Conservation (phyloP, 1,140 invertebrate genomes). For the Bilobella aurantiaca region DNA sequence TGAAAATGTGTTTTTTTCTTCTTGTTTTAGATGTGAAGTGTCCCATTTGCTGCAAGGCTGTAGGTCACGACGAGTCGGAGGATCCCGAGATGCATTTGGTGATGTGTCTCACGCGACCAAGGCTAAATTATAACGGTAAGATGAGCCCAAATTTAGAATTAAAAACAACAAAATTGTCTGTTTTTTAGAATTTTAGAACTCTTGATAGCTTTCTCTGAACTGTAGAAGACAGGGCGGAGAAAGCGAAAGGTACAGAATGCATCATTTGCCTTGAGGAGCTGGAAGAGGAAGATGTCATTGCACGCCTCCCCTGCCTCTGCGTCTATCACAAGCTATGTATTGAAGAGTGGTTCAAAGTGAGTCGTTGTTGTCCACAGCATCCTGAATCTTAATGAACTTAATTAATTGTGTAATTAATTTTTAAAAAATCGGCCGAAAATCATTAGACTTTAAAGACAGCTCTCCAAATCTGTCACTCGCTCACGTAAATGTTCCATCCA, state of each 20-base stretch:
- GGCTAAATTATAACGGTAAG: slow-evolving; percentile 93
- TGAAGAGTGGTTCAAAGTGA: slow-evolving; percentile 95
- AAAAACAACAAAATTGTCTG: slow-evolving; percentile 15
- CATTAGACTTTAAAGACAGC: background rate
- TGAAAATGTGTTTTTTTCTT: no score
- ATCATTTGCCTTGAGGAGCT: slow-evolving; percentile 98
- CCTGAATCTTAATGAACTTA: slow-evolving; percentile 50
- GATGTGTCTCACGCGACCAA: slow-evolving; percentile 96
- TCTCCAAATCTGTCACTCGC: no score
- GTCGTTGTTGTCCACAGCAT: slow-evolving; percentile 70
- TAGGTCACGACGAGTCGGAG: slow-evolving; percentile 63
- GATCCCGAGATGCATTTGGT: slow-evolving; percentile 97
- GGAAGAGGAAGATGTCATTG: slow-evolving; percentile 85
- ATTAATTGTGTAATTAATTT: background rate
- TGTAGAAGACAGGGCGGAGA: slow-evolving; percentile 68
- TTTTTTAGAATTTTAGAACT: no score
- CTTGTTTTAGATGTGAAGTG: slow-evolving; percentile 81
- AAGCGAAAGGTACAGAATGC: slow-evolving; percentile 90
- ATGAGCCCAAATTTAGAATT: background rate
- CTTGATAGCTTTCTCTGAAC: no score
- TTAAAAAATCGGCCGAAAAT: background rate
- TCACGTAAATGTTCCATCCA: no score
- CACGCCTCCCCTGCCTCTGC: slow-evolving; percentile 94
- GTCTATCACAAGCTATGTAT: slow-evolving; percentile 99
- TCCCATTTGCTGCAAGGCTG: slow-evolving; percentile 95